These are phyloP conservation scores for Tetrao urogallus DNA, from an alignment of 2,113 vertebrate species.

Conservation along the genomic window DNA sequence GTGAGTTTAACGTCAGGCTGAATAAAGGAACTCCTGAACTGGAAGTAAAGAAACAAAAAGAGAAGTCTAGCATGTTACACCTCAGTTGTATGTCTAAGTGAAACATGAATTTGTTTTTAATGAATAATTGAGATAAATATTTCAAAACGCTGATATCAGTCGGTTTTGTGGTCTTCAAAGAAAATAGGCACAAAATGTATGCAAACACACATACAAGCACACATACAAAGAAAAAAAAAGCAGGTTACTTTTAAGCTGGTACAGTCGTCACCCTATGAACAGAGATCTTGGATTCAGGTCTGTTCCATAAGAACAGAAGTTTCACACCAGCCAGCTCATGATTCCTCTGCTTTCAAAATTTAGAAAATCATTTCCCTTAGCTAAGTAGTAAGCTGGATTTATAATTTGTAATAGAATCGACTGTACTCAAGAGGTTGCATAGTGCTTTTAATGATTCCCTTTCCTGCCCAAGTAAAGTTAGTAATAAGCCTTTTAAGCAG, in stretches of 20 bases:
- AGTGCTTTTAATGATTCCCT: slow-evolving; percentile 43
- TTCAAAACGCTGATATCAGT: neutral
- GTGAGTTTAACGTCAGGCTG: slow-evolving; percentile 57
- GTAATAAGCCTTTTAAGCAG: slow-evolving; percentile 42
- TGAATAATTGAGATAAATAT: neutral
- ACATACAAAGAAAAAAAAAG: neutral
- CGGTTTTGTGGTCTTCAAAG: neutral
- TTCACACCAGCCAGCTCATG: neutral
- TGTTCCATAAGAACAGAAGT: neutral
- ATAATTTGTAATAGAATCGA: slow-evolving; percentile 33
- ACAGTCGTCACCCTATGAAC: neutral
- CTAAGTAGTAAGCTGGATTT: slow-evolving; percentile 28
- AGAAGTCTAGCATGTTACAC: slow-evolving; percentile 37
- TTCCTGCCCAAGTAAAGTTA: slow-evolving; percentile 33
- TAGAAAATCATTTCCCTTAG: slow-evolving; percentile 9
- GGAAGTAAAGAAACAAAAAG: slow-evolving; percentile 54
- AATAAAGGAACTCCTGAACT: slow-evolving; percentile 64
- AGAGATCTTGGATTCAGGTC: neutral
- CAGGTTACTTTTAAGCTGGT: neutral
- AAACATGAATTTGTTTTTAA: slow-evolving; percentile 28
- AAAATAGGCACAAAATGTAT: neutral
- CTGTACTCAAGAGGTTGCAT: slow-evolving; percentile 24
- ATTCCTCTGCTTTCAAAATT: slow-evolving; percentile 33
- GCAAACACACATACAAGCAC: neutral
- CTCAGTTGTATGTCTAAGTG: slow-evolving; percentile 12